Base-by-base conservation (phyloP, 1,140 invertebrate species). In the Medauroidea extradentata region DNA sequence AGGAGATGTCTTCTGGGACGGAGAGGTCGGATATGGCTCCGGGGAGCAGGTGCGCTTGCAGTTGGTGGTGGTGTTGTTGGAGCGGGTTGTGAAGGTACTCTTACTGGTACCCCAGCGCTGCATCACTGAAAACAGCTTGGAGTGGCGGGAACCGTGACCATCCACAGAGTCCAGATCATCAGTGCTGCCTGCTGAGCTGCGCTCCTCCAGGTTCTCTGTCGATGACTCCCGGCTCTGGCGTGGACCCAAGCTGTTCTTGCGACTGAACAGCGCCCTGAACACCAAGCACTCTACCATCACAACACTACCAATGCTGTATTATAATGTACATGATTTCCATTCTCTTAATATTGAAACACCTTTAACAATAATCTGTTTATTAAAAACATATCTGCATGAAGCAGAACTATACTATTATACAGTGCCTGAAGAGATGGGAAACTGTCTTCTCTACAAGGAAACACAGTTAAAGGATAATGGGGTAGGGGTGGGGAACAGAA, bases 151-250 rank as follows among this genome's bases (percentile, higher is more conserved):
- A 18, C 41, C 44, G 42, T 7, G 16, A 18, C 53, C 39, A 18
- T 34, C 53, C 4, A 24, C 41, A 24, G 59, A 51, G 34, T 60
- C 62, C 49, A 63, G 46, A 18, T 63, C 62, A 61, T 63, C 62
- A 43, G 50, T 46, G 27, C 58, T 60, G 4, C 62, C 62, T 18
- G 58, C 49, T 19, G 52, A 56, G 24, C 62, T 65, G 29, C 57
- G 16, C 46, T 59, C 58, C 46, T 62, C 64, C 24, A 66, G 41
- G 51, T 66, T 67, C 42, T 67, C 66, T 13, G 53, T 56, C 9
- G 64, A 66, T 19, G 66, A 67, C 25, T 65, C 63, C 43, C 61
- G 51, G 27, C 65, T 68, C 42, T 61, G 42, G 29, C 62, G 53
- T 24, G 63, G 43, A 34, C 52, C 64, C 11, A 67, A 57, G 46